Evolutionary conservation across 2,888 invertebrate species (phyloP), one percentile per base, ranked within the genome.

Genomic region (Zootermopsis nevadensis): DNA sequence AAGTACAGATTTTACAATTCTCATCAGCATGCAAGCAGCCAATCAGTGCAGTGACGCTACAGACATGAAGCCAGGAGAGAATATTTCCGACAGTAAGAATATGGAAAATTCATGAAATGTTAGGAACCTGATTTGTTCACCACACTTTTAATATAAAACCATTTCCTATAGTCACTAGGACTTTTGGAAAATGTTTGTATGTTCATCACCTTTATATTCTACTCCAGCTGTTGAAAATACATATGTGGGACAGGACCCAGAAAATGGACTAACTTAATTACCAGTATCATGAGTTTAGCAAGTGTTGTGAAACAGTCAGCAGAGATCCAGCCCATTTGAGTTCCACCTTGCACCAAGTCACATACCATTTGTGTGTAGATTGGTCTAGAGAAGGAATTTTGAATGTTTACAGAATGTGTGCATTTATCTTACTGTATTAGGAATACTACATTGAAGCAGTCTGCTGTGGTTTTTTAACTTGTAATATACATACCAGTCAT

Each of bases 351-450:
- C 60, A 60, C n/a, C n/a, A 74, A 69, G 33, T 69, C 33, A 22
- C 38, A 74, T 4, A 19, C 24, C n/a, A 42, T 1, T 74, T 74
- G 42, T 74, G 74, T 69, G 33, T 74, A 74, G 38, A 38, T 38
- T 79, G 79, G 79, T 66, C 27, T 60, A 79, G 79, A 79, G n/a
- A 60, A 66, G 66, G 35, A 79, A 55, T 60, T 79, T 66, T 79
- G 79, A 31, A 35, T 79, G 79, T 77, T 55, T 69, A 69, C 69
- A 69, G 33, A 33, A 22, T 77, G 77, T 79, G 79, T 79, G 79
- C 35, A 79, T 79, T 79, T 79, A 79, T 79, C 79, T 79, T 79
- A 60, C 30, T 79, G 66, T 79, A 79, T 66, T n/a, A n/a, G n/a
- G n/a, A n/a, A n/a, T n/a, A n/a, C n/a, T n/a, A n/a, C n/a, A n/a